Percentiles rank a stretch among this genome's conserved stretches.
Conservation (phyloP, 2,888 invertebrate species). For the Laothoe populi region DNA sequence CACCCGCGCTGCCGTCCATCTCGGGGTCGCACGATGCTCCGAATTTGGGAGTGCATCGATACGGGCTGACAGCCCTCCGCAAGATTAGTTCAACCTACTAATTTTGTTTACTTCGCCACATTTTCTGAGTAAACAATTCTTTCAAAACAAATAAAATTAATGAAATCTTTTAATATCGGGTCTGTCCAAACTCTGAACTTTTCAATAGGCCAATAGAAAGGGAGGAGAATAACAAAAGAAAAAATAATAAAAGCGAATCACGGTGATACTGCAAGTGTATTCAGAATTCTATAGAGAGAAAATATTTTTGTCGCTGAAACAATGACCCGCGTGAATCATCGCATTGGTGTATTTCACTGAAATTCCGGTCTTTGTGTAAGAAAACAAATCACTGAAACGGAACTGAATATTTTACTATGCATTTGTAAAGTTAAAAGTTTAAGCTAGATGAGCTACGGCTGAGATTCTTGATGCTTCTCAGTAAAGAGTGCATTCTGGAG, state of each 20-base stretch:
- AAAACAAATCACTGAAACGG: conserved; percentile 26
- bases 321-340: conserved; percentile 48
- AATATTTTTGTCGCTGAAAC: conserved; percentile 53
- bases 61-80: too few relatives aligned
- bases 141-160: conserved; percentile 56
- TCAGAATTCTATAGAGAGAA: conserved; percentile 51
- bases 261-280: conserved; percentile 55
- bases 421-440: conserved; percentile 22
- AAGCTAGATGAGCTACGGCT: too few relatives aligned
- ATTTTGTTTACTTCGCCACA: too few relatives aligned
- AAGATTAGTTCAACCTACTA: too few relatives aligned
- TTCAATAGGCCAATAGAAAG: conserved; percentile 52
- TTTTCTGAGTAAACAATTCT: neutral
- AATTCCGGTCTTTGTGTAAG: conserved; percentile 38
- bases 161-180: conserved; percentile 61
- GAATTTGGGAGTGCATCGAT: too few relatives aligned
- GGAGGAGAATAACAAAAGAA: conserved; percentile 51
- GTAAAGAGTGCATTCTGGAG: too few relatives aligned
- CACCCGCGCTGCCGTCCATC: too few relatives aligned
- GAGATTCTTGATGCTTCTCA: too few relatives aligned
- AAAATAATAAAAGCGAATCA: conserved; percentile 60
- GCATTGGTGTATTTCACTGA: conserved; percentile 32
- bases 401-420: conserved; percentile 25
- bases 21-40: too few relatives aligned
- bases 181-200: conserved; percentile 49